Evolutionary conservation across 2,888 invertebrate genomes (phyloP).

Genomic region (Drosophila nigricruria): DNA sequence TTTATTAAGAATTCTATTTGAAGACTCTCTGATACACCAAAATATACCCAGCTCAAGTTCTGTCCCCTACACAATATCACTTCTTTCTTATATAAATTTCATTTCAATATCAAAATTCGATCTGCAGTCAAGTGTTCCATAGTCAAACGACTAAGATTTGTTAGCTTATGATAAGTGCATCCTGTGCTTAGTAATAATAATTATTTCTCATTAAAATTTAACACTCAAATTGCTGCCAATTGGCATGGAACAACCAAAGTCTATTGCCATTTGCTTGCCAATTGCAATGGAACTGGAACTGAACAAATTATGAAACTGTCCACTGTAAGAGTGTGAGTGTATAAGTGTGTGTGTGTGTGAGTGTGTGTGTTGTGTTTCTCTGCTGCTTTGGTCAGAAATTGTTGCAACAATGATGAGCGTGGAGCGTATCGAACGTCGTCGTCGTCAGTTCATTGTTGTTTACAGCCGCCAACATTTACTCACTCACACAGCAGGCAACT

Average conservation of each 20-base stretch:
- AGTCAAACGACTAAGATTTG: background rate
- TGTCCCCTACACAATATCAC: too few relatives aligned
- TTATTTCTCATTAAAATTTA: constrained; percentile 3
- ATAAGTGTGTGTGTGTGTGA: constrained; percentile 25
- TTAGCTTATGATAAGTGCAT: background rate
- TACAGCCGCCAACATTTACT: constrained; percentile 58
- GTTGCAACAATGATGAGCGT: constrained; percentile 50
- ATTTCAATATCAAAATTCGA: background rate
- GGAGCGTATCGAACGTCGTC: constrained; percentile 51
- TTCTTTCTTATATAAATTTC: background rate
- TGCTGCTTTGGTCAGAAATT: constrained; percentile 49
- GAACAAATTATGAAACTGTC: constrained; percentile 24
- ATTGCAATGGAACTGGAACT: constrained; percentile 30
- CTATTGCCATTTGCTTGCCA: constrained; percentile 35
- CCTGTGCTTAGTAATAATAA: background rate
- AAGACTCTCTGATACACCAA: too few relatives aligned
- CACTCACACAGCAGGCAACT: constrained; percentile 20
- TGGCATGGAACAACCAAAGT: constrained; percentile 25
- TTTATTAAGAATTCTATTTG: too few relatives aligned
- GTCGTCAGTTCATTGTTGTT: constrained; percentile 70
- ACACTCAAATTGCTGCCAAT: constrained; percentile 1
- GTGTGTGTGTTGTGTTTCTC: constrained; percentile 19
- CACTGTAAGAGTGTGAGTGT: constrained; percentile 17
- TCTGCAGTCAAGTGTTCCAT: background rate
- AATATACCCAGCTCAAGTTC: too few relatives aligned